A percentile compares a stretch with the other conserved stretches of the same genome.
These are phyloP conservation scores for Oxystoma pomonae DNA, from an alignment of 2,888 invertebrate species.

Conservation along the genomic window DNA sequence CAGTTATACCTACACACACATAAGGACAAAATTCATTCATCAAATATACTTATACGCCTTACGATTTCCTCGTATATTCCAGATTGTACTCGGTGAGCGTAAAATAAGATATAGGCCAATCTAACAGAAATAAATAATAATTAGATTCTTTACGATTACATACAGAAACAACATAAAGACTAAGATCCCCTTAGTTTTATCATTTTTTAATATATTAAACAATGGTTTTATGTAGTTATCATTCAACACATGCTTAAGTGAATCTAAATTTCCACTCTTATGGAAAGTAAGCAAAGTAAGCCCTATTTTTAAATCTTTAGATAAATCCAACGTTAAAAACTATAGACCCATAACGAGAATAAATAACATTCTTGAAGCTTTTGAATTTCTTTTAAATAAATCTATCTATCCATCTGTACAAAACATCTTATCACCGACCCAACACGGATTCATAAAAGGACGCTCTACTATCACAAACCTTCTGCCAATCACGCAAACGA, in stretches of 20 bases:
- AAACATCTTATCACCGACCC: not conserved
- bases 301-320: not conserved
- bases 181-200: too few relatives aligned
- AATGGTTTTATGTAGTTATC: too few relatives aligned
- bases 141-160: too few relatives aligned
- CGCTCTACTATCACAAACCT: constrained; percentile 10
- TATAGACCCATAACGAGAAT: not conserved
- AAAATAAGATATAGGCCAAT: not conserved
- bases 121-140: too few relatives aligned
- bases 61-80: not conserved
- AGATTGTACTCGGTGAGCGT: not conserved
- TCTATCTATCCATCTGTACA: not conserved
- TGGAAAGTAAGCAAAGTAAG: not conserved
- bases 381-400: not conserved
- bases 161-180: too few relatives aligned
- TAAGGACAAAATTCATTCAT: not conserved
- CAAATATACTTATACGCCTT: not conserved
- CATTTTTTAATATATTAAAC: too few relatives aligned
- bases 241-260: not conserved
- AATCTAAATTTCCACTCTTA: not conserved
- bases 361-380: not conserved
- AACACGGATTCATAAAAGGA: constrained; percentile 11
- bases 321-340: not conserved
- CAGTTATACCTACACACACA: not conserved
- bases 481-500: constrained; percentile 3